Base-by-base conservation (phyloP, 1,140 invertebrate species). In the Tetragnatha versicolor region DNA sequence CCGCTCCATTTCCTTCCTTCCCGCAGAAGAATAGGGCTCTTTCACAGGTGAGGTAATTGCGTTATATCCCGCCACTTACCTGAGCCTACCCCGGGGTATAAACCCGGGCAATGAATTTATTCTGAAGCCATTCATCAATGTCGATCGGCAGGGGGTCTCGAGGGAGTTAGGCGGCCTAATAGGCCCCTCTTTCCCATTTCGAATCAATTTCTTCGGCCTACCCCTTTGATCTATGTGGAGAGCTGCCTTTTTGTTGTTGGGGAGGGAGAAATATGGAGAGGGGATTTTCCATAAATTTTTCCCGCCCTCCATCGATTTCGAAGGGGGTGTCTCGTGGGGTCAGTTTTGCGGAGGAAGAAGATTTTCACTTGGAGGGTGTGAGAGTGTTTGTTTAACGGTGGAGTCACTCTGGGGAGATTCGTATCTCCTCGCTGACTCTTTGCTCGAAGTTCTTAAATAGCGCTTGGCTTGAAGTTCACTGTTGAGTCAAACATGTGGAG, bases 1-100 rank as follows among this genome's bases (percentile, higher is more conserved):
- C n/a, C n/a, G n/a, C n/a, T 42, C 17, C 17, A 9, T 42, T 42
- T 42, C 17, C 39, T 42, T 42, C 39, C n/a, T n/a, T 31, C n/a
- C 14, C 31, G 35, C 55, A 58, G 35, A 58, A 31, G 29, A 31
- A 58, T 14, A 5, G n/a, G n/a, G n/a, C 29, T 27, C 55, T 31
- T 33, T 33, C 29, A n/a, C 55, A 58, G 55, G 55, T 58, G 35
- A 31, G 55, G 55, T 58, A 58, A 58, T 58, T 58, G 55, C 55
- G 29, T 63, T 63, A 63, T 63, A 39, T 63, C 60, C 60, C 33
- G 60, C n/a, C 60, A 63, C 37, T 63, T 63, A 63, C 60, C 60
- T 63, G 60, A 63, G n/a, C 29, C 25, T 27, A 31, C 55, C 55
- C 55, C 35, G 14, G 31, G 55, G 55, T 31, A 2, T 27, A 31